Evolutionary conservation across 2,888 invertebrate genomes (phyloP).

Genomic region (Drosophila limbata): DNA sequence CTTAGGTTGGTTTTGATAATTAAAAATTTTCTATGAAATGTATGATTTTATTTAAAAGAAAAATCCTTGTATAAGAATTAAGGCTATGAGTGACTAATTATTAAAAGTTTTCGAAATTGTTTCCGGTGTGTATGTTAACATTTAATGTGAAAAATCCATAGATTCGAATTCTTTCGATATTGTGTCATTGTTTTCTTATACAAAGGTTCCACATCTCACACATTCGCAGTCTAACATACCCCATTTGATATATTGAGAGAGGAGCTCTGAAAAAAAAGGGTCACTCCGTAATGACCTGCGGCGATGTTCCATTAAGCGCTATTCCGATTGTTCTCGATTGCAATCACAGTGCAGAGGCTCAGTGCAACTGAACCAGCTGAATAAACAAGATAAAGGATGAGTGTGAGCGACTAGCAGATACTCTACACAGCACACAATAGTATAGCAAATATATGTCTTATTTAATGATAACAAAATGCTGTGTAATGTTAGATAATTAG

Average conservation of each 20-base stretch:
- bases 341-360: constrained; percentile 14
- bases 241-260: neutral
- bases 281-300: constrained; percentile 13
- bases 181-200: neutral
- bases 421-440: neutral
- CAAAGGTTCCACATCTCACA: neutral
- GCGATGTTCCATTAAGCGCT: constrained; percentile 23
- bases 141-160: neutral
- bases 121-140: no score
- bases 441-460: neutral
- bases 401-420: neutral
- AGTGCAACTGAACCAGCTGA: constrained; percentile 1
- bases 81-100: no score
- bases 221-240: neutral
- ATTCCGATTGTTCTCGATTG: constrained; percentile 3
- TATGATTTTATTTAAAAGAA: no score
- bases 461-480: neutral
- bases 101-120: no score
- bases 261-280: neutral
- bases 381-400: neutral
- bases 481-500: neutral
- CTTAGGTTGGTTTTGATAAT: no score
- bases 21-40: no score
- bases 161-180: neutral
- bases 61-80: no score